Conservation (phyloP, 2,113 vertebrate genomes). For the Gallinago paraguaiae region DNA sequence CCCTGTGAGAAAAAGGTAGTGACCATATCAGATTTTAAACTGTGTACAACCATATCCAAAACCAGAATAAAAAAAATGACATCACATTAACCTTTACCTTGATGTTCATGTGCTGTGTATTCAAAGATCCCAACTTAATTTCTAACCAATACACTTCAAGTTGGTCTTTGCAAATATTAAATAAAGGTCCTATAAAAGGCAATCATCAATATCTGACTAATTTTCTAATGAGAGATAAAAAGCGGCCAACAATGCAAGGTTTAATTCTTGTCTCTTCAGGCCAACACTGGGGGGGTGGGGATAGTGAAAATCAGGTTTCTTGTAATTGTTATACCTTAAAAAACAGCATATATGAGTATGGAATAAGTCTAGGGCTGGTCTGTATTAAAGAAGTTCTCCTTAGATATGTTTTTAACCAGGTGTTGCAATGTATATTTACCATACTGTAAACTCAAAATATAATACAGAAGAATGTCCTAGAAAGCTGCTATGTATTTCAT, state of each 20-base stretch:
- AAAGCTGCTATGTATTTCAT: neutral
- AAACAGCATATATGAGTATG: fast-evolving
- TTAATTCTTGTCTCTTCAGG: neutral
- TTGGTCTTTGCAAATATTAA: neutral
- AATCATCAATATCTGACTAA: neutral
- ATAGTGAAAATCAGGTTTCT: neutral
- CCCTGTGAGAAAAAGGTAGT: neutral
- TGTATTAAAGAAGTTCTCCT: neutral
- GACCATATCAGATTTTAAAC: neutral
- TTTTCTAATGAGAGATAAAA: neutral
- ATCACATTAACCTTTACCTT: neutral
- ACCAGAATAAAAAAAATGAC: neutral
- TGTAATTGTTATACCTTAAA: neutral
- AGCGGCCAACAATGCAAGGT: neutral
- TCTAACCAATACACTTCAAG: neutral
- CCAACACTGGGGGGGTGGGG: neutral
- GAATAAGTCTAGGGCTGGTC: neutral
- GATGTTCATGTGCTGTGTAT: neutral
- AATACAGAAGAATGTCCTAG: neutral
- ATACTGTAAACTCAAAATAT: neutral
- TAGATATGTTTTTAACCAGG: neutral
- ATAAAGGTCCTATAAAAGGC: neutral
- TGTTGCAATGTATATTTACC: neutral
- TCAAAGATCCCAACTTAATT: neutral
- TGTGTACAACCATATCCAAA: neutral